phyloP scores from a whole-genome alignment of 2,113 vertebrate genomes.

The Vimba vimba region DNA sequence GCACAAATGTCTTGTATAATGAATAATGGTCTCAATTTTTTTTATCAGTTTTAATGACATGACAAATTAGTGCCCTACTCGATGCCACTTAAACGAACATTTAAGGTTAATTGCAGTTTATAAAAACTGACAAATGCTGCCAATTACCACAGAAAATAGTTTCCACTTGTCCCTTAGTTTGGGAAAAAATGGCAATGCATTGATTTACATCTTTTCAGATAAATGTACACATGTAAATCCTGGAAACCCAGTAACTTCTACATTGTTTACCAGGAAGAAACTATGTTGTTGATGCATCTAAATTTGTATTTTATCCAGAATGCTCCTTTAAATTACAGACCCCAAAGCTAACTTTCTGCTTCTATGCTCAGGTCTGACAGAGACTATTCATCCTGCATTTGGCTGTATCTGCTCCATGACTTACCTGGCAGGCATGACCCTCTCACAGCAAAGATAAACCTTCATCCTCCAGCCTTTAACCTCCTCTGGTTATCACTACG shows the following conservation, averaged over 20 bases:
- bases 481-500: background rate
- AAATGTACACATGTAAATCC: background rate
- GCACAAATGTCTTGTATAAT: background rate
- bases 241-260: background rate
- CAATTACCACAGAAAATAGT: background rate
- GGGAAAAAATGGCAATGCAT: background rate
- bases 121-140: background rate
- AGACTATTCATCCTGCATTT: background rate
- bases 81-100: background rate
- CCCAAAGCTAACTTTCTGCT: background rate
- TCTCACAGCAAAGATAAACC: conserved; percentile 17
- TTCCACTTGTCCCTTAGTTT: background rate
- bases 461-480: conserved; percentile 4
- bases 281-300: background rate
- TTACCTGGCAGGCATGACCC: conserved; percentile 18
- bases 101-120: background rate
- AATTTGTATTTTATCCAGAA: background rate
- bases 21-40: background rate
- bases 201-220: background rate
- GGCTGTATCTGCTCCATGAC: background rate
- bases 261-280: background rate
- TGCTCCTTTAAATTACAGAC: background rate
- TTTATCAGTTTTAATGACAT: background rate
- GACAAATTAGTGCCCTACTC: background rate
- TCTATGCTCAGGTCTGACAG: background rate